A percentile compares a stretch with the other conserved stretches of the same genome.
These are phyloP conservation scores for Tamandua tetradactyla DNA, from an alignment of 2,797 vertebrate genomes.

Conservation along the genomic window DNA sequence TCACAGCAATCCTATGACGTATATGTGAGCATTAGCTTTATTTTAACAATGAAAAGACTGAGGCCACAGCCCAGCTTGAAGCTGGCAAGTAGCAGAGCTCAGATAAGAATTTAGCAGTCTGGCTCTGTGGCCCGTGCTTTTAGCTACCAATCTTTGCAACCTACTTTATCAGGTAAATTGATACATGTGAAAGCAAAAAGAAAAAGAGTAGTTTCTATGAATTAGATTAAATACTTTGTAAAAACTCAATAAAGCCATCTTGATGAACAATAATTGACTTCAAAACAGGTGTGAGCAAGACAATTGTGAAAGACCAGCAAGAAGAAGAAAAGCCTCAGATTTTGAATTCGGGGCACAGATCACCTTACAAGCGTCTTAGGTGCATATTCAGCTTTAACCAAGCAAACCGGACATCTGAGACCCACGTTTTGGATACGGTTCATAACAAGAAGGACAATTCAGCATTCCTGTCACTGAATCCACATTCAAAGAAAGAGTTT, in stretches of 20 bases:
- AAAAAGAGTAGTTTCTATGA: background rate
- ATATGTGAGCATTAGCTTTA: background rate
- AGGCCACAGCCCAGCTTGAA: background rate
- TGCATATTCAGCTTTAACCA: background rate
- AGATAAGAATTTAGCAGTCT: background rate
- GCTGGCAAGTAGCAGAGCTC: background rate
- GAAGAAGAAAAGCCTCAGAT: background rate
- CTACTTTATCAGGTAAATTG: background rate
- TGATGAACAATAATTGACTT: background rate
- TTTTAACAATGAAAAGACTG: background rate
- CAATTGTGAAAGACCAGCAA: background rate
- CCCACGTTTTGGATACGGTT: background rate
- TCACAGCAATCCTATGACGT: background rate
- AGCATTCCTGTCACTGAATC: background rate
- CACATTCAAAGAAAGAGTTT: background rate
- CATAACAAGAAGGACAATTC: background rate
- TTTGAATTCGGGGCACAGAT: background rate
- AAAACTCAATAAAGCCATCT: background rate
- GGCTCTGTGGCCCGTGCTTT: background rate
- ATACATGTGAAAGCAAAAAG: background rate
- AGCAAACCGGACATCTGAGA: background rate
- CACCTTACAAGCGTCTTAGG: background rate
- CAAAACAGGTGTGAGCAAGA: background rate
- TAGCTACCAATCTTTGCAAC: background rate
- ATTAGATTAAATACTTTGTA: conserved; percentile 3